Base-by-base conservation (phyloP, 2,113 vertebrate genomes). In the Syngnathoides biaculeatus region DNA sequence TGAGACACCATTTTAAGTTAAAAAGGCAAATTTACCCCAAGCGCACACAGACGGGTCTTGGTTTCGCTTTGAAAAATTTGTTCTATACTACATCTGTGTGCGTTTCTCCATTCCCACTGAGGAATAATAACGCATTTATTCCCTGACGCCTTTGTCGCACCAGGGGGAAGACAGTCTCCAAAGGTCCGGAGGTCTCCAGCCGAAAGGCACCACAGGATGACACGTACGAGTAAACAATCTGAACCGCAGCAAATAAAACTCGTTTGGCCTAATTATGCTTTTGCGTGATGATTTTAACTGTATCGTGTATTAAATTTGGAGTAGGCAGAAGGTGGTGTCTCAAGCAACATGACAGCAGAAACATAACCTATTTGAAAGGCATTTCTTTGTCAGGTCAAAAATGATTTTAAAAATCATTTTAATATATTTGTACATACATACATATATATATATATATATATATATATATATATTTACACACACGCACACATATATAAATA, bases 341-440 rank as follows among this genome's bases (percentile, higher is more conserved):
- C 14, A 71, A 19, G 19, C 15, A 60, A 62, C 17, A 70, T 47
- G 61, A 70, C n/a, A 64, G 67, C 69, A 65, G 47, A 75, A 55
- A 59, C 50, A 65, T 88, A 79, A 84, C 11, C 59, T n/a, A n/a
- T 43, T 62, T 62, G 45, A 47, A 11, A 1, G 8, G 4, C 10
- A 45, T 17, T 5, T 42, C 8, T 12, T 58, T 58, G 15, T 8
- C 26, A 13, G 19, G 5, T 10, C 2, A 12, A 5, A 58, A 8
- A 17, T 35, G n/a, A n/a, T n/a, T n/a, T n/a, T n/a, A n/a, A n/a
- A n/a, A n/a, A n/a, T n/a, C n/a, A n/a, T n/a, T n/a, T n/a, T n/a
- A n/a, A n/a, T n/a, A n/a, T n/a, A n/a, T n/a, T n/a, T n/a, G n/a
- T n/a, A n/a, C n/a, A n/a, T n/a, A n/a, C n/a, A n/a, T n/a, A n/a